Percentiles rank a stretch among this genome's conserved stretches.
Conservation (phyloP, 2,888 invertebrate genomes). For the Phaedon cochleariae region DNA sequence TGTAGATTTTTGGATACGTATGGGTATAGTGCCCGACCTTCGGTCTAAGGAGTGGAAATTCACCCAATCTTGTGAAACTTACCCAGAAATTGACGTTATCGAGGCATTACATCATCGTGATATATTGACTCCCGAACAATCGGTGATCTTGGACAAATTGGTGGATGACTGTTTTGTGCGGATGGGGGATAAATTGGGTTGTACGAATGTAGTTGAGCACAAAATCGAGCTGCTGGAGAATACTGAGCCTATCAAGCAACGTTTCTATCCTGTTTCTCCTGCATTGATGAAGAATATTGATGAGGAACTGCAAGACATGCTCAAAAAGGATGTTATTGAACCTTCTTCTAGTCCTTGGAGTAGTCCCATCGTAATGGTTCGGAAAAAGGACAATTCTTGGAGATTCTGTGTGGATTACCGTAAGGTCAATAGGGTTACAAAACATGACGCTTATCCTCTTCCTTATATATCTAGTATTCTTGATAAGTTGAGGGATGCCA, state of each 20-base stretch:
- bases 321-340: too few relatives aligned
- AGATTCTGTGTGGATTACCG: too few relatives aligned
- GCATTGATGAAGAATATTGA: neutral
- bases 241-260: constrained; percentile 21
- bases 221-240: constrained; percentile 19
- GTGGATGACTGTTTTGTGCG: neutral
- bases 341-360: too few relatives aligned
- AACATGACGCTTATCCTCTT: neutral
- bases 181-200: constrained; percentile 23
- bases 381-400: too few relatives aligned
- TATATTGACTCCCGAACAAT: neutral
- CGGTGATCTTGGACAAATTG: neutral
- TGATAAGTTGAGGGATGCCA: neutral
- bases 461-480: neutral
- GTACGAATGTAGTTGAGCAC: constrained; percentile 34
- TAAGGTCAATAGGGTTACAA: neutral
- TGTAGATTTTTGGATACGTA: too few relatives aligned
- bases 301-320: neutral
- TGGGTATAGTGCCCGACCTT: too few relatives aligned
- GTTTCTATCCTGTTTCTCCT: neutral
- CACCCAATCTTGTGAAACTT: neutral
- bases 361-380: too few relatives aligned
- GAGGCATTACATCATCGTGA: neutral
- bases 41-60: too few relatives aligned
- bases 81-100: neutral